Evolutionary conservation across 2,113 vertebrate genomes (phyloP).

Genomic region (Pelodiscus sinensis): DNA sequence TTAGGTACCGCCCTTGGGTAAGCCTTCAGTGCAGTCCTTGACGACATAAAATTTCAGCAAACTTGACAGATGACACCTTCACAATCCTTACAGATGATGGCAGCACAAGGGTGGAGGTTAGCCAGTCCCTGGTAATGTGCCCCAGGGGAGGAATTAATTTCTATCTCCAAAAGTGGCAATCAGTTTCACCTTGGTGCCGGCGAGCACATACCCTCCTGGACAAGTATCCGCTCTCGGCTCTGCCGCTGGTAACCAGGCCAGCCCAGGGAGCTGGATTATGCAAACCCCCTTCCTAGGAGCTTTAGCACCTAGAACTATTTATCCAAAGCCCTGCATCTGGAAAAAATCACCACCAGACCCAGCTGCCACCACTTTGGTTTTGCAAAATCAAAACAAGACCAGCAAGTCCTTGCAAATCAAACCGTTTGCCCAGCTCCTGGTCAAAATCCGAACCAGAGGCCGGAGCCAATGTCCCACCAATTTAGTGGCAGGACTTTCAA

Average conservation of each 20-base stretch:
- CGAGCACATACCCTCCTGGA: background rate
- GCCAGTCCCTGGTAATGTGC: background rate
- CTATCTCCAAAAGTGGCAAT: background rate
- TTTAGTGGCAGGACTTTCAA: background rate
- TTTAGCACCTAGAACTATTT: background rate
- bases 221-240: background rate
- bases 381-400: background rate
- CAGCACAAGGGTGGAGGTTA: background rate
- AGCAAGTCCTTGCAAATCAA: background rate
- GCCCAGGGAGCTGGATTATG: background rate
- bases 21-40: background rate
- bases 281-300: background rate
- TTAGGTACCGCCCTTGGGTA: background rate
- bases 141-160: fast-evolving
- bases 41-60: background rate
- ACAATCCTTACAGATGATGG: background rate
- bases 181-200: background rate
- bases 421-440: background rate
- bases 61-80: background rate
- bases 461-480: background rate
- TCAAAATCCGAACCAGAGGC: background rate
- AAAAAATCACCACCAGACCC: background rate
- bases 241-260: background rate
- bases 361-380: background rate
- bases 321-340: background rate